Evolutionary conservation across 1,140 invertebrate species (phyloP).

Genomic region (Platorchestia sp.): DNA sequence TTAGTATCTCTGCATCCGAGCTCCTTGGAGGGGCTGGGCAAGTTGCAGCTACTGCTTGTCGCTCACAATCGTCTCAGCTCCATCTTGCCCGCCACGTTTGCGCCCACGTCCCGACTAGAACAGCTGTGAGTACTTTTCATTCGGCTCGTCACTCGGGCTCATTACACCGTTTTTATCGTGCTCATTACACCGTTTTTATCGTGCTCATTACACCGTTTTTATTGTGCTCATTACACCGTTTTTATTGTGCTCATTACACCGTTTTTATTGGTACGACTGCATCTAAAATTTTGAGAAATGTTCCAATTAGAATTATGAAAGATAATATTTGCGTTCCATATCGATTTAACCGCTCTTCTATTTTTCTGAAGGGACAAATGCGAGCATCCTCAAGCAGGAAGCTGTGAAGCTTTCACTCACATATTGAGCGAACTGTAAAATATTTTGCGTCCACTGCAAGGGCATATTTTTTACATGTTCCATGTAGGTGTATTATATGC

Average conservation of each 20-base stretch:
- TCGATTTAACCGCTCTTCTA: not conserved
- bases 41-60: slow-evolving; percentile 50
- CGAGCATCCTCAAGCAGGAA: not conserved
- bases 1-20: slow-evolving; percentile 42
- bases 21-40: slow-evolving; percentile 33
- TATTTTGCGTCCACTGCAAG: not conserved
- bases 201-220: not conserved
- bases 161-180: not conserved
- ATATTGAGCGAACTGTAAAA: not conserved
- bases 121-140: slow-evolving; percentile 42
- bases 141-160: not conserved
- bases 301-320: not conserved
- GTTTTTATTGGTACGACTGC: not conserved
- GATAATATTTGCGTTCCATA: not conserved
- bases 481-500: too few relatives aligned
- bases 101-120: not conserved
- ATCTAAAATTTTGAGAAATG: not conserved
- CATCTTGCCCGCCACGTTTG: slow-evolving; percentile 31
- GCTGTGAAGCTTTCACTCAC: not conserved
- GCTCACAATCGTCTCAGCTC: slow-evolving; percentile 48
- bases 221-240: not conserved
- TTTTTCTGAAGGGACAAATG: not conserved
- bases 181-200: too few relatives aligned
- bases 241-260: not conserved
- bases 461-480: too few relatives aligned